phyloP scores from a whole-genome alignment of 1,140 invertebrate genomes.

The Battus philenor region DNA sequence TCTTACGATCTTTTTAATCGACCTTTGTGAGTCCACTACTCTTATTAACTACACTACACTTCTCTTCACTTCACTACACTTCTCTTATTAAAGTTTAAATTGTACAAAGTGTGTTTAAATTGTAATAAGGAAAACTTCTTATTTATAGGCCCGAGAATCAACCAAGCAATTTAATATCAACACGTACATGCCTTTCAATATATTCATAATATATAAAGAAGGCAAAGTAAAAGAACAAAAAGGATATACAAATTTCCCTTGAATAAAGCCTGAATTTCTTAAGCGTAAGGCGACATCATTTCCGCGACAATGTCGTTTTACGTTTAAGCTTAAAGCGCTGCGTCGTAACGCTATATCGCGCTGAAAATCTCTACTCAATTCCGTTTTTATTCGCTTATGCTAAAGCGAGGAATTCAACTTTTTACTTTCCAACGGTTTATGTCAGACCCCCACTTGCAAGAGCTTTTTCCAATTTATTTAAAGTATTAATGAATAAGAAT shows the following conservation, averaged over 20 bases:
- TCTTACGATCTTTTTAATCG: too few relatives aligned
- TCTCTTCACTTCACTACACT: too few relatives aligned
- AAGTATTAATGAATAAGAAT: slow-evolving; percentile 67
- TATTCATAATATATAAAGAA: too few relatives aligned
- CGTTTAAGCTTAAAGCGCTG: slow-evolving; percentile 5
- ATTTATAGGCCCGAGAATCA: too few relatives aligned
- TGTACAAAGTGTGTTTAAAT: too few relatives aligned
- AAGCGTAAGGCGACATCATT: slow-evolving; percentile 4
- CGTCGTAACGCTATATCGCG: slow-evolving; percentile 18
- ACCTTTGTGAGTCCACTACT: too few relatives aligned
- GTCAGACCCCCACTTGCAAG: slow-evolving; percentile 54
- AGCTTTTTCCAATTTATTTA: slow-evolving; percentile 59
- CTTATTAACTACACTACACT: too few relatives aligned
- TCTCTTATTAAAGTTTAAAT: too few relatives aligned
- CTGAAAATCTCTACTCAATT: slow-evolving; percentile 27
- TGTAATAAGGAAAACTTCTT: too few relatives aligned
- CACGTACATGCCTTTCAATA: too few relatives aligned
- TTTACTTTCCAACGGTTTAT: slow-evolving; percentile 51
- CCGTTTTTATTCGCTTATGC: slow-evolving; percentile 36
- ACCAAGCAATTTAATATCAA: too few relatives aligned
- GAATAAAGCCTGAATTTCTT: slow-evolving; percentile 8
- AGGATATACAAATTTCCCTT: slow-evolving; percentile 7
- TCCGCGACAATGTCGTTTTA: slow-evolving; percentile 8
- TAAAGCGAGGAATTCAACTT: slow-evolving; percentile 39
- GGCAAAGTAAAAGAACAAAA: too few relatives aligned